phyloP scores from a whole-genome alignment of 64 coral and sea anemone species.

The Actinia equina region DNA sequence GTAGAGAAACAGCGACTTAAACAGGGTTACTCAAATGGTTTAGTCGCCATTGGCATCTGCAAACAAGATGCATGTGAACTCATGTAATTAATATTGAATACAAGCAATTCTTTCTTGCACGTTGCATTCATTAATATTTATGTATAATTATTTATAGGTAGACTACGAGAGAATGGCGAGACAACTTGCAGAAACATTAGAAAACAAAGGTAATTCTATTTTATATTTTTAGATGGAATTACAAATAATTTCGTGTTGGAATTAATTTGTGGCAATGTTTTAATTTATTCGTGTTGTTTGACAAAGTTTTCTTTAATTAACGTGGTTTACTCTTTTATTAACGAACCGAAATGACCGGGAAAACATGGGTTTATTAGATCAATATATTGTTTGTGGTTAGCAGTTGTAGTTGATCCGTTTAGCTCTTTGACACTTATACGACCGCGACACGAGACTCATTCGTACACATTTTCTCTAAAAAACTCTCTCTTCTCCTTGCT shows the following conservation, averaged over 20 bases:
- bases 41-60: background rate
- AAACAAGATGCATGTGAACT: background rate
- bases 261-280: background rate
- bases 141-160: slow-evolving; percentile 23
- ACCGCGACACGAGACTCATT: background rate
- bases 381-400: background rate
- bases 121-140: background rate
- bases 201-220: slow-evolving; percentile 43
- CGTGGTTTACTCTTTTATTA: background rate
- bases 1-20: no score
- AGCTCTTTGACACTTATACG: background rate
- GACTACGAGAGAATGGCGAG: slow-evolving; percentile 64
- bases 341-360: background rate
- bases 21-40: background rate
- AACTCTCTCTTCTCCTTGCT: background rate
- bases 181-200: slow-evolving; percentile 53
- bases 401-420: background rate
- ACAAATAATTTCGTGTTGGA: background rate
- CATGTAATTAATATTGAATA: background rate
- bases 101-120: background rate
- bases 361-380: background rate
- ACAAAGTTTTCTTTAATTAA: background rate
- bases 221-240: background rate
- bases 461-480: background rate
- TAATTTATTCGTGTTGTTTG: background rate